Evolutionary conservation across 92 coral and sea anemone species (phyloP), one percentile per base, ranked within the genome.

Genomic region (Siderastrea siderea): DNA sequence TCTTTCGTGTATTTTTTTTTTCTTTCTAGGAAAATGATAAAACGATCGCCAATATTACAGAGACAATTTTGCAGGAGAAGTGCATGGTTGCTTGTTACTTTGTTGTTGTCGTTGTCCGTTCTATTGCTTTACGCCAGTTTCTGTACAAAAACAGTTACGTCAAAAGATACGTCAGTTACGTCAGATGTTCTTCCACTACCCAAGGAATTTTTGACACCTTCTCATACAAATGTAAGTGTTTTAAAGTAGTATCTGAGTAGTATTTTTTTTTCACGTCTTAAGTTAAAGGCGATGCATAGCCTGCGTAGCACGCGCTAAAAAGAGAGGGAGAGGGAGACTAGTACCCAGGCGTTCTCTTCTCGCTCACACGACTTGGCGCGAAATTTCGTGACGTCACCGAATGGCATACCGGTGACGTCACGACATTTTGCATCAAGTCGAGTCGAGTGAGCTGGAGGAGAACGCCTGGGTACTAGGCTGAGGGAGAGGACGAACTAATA

Each of bases 181-280:
- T 68, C 47, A 45, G 45, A 68, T 6, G 54, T 59, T 46, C 5
- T 45, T 53, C 16, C 85, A 44, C 65, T 81, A 9, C 85, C 76
- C 14, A 43, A 53, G 38, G 76, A 68, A 45, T 81, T 68, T 51
- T 17, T 81, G 43, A 12, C 85, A 15, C 85, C 84, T 5, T 38
- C 46, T 12, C 84, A 80, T 51, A 80, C 74, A 52, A 51, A 67
- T 13, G 84, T 80, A 26, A 64, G 84, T 80, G 9, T 12, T 13
- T 3, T 10, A 44, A 10, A 66, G 71, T 10, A 66, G 44, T 8
- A 8, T 10, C 71, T 44, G 7, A 14, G 43, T 19, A n/a, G 16
- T 19, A 3, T 17, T 7, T 66, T 13, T 19, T 17, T 66, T 55
- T 52, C 57, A 8, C 38, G 38, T 26, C 38, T 26, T 26, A 26